Conservation (phyloP, 2,797 vertebrate species). For the Cynodonichthys magdalenae region DNA sequence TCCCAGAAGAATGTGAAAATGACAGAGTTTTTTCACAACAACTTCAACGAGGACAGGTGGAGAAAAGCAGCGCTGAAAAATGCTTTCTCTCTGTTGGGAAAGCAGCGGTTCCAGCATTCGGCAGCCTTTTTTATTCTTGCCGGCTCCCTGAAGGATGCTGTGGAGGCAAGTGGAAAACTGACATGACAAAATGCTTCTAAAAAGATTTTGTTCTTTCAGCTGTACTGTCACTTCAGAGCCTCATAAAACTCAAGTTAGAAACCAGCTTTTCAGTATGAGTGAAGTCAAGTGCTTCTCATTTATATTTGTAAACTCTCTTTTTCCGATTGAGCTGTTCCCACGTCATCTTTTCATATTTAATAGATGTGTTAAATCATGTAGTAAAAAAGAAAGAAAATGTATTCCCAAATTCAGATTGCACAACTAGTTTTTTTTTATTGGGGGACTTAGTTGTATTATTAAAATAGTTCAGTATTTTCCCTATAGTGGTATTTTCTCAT, state of each 20-base stretch:
- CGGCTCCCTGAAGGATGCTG: constrained; percentile 95
- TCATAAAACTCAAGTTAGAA: constrained; percentile 19
- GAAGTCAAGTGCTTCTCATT: constrained; percentile 26
- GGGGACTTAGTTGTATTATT: constrained; percentile 37
- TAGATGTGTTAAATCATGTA: constrained; percentile 5
- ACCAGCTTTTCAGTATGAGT: constrained; percentile 21
- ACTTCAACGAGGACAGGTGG: constrained; percentile 97
- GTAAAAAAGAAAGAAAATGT: constrained; percentile 28
- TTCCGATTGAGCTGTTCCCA: background rate
- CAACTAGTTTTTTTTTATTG: constrained; percentile 10
- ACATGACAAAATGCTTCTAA: constrained; percentile 45
- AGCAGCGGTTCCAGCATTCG: constrained; percentile 97
- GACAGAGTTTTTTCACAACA: constrained; percentile 97
- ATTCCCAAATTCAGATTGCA: constrained; percentile 8
- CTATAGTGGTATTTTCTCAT: constrained; percentile 28
- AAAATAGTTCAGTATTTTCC: constrained; percentile 26
- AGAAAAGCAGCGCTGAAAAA: constrained; percentile 97
- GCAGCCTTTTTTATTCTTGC: constrained; percentile 97
- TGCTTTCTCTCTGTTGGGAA: constrained; percentile 96
- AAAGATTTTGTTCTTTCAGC: constrained; percentile 42
- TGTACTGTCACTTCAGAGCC: constrained; percentile 17
- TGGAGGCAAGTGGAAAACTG: constrained; percentile 88
- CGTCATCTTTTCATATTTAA: constrained; percentile 11
- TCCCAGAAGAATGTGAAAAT: constrained; percentile 93
- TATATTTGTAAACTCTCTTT: constrained; percentile 17